Evolutionary conservation across 2,113 vertebrate genomes (phyloP).

Genomic region (Pelmatolapia mariae): DNA sequence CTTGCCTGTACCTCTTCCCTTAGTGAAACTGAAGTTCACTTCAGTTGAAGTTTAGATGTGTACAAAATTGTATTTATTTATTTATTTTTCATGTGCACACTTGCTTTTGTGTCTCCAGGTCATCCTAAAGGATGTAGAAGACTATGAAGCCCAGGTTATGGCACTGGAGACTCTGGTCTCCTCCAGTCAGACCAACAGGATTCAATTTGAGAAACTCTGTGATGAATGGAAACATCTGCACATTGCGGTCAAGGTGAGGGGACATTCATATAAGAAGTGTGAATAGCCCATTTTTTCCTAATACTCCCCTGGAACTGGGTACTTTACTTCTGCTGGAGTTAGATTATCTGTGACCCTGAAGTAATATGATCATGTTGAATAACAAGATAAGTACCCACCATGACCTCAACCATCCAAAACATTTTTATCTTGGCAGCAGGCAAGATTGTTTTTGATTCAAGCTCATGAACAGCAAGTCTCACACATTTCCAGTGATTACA

Average conservation of each 20-base stretch:
- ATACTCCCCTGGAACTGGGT: not conserved
- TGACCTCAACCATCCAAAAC: not conserved
- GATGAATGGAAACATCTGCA: slow-evolving; percentile 72
- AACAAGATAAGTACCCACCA: not conserved
- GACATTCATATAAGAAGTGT: not conserved
- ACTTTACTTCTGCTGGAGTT: not conserved
- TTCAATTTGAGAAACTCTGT: slow-evolving; percentile 73
- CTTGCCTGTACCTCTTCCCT: not conserved
- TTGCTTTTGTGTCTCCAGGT: slow-evolving; percentile 58
- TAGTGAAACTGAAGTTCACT: not conserved
- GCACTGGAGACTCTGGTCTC: slow-evolving; percentile 75
- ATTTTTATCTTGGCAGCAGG: not conserved
- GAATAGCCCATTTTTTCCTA: not conserved
- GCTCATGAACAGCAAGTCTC: not conserved
- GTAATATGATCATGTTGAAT: not conserved
- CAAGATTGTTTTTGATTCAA: not conserved
- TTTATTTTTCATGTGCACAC: not conserved
- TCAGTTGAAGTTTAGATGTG: not conserved
- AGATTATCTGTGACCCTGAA: not conserved
- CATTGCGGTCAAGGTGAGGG: slow-evolving; percentile 67
- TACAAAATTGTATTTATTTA: fast-evolving
- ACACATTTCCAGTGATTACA: not conserved
- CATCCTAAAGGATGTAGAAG: slow-evolving; percentile 82
- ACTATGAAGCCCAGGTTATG: slow-evolving; percentile 71
- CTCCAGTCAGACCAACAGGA: slow-evolving; percentile 69